A percentile compares a stretch with the other conserved stretches of the same genome.
phyloP scores from a whole-genome alignment of 2,888 invertebrate species.

The Synanthedon vespiformis region DNA sequence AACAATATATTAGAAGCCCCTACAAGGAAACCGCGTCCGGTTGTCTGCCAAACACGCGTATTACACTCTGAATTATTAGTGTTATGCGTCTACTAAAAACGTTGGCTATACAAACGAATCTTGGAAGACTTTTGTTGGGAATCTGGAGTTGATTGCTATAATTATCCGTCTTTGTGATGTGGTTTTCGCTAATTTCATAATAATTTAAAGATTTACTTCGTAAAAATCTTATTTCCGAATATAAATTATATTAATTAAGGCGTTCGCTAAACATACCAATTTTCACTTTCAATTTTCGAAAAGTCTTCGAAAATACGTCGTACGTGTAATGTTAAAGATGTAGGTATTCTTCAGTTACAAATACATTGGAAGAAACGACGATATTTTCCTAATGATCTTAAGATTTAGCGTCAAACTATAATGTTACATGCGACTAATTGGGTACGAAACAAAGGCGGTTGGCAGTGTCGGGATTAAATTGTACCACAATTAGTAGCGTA shows the following conservation, averaged over 20 bases:
- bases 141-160: no score
- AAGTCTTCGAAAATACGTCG: background rate
- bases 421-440: constrained; percentile 26
- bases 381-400: background rate
- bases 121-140: background rate
- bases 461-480: constrained; percentile 14
- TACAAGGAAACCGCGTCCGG: constrained; percentile 9
- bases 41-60: constrained; percentile 1
- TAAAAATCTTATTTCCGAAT: no score
- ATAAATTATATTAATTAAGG: no score
- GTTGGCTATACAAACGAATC: background rate
- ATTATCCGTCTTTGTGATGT: no score
- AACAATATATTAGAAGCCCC: constrained; percentile 39
- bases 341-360: background rate
- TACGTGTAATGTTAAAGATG: no score
- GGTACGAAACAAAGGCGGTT: constrained; percentile 32
- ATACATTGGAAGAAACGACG: background rate
- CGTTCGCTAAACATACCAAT: no score
- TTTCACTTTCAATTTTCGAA: no score
- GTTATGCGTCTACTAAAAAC: background rate
- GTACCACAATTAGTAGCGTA: constrained; percentile 54
- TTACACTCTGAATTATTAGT: no score
- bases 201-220: no score
- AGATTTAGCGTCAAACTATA: background rate
- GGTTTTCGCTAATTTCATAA: no score